Base-by-base conservation (phyloP, 2,888 invertebrate genomes). In the Stenichneumon culpator region DNA sequence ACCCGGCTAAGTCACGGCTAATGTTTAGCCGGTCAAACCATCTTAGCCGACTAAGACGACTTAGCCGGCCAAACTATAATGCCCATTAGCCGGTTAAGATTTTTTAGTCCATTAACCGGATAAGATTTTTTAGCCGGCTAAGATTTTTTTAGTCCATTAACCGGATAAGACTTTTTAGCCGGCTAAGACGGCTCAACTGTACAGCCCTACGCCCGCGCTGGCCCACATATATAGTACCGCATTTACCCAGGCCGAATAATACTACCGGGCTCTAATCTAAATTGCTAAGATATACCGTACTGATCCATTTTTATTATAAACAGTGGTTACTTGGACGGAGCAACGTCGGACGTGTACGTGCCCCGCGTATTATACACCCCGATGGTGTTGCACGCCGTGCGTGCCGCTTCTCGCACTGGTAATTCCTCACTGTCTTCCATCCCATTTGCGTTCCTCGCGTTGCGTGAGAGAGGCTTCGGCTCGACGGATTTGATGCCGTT, bases 361-460 rank as follows among this genome's bases (percentile, higher is more conserved):
- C 32, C 14, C 16, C 39, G 39, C 14, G 44, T 60, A n/a, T 28
- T 63, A 60, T 28, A 47, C 16, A 73, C 44, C 28, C 25, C 32
- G 32, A 50, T 68, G 44, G 65, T 78, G 70, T 79, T 47, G 75
- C 72, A 57, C 50, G 84, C 78, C 75, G 87, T 88, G 88, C 88
- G 88, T 88, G 88, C 83, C 83, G 84, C 83, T 82, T 73, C 82
- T 74, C 79, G 79, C 83, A 87, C 82, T 75, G 86, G 84, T 86
- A 86, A 88, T 88, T 88, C 87, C 86, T 88, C 88, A 88, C 87
- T 88, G 88, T 88, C 88, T 87, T 84, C 86, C 80, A 86, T 78
- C 82, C 86, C 88, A 87, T 85, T 87, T 86, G 84, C 83, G 84
- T 86, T 85, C 79, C 75, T 73, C 22, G 75, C 73, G 80, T 83